Evolutionary conservation across 2,113 vertebrate genomes (phyloP), one percentile per base, ranked within the genome.

Genomic region (Acanthisitta chloris): DNA sequence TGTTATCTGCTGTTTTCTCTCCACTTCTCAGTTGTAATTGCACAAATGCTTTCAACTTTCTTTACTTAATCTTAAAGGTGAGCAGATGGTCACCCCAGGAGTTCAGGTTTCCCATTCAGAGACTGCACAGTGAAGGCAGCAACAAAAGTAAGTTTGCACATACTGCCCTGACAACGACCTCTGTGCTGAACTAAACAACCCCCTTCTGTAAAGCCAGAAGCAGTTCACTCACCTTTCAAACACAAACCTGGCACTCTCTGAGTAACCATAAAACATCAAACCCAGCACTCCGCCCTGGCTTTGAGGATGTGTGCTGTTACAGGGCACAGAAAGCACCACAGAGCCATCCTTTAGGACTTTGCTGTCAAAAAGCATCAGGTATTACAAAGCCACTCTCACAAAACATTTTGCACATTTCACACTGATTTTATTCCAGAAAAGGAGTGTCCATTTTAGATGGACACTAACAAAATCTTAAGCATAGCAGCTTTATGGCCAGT

Each of bases 101-200:
- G 67, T 0, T 6, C 83, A 91, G 43, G 26, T 72, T 73, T 91
- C 79, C 48, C 65, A 61, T 81, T 79, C 67, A 70, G 10, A 93
- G 58, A 34, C 54, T 62, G 49, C 24, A 4, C 34, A 71, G 62
- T 1, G 4, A 82, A 92, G 95, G 69, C 77, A 76, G 36, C 15
- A 61, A 76, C 86, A 88, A 51, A 64, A 64, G 14, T 52, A 38
- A 67, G 72, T n/a, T 58, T 80, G 77, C 86, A 54, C 13, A 38
- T 36, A 40, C 55, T 96, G 93, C 87, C 93, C 97, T 94, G 94
- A 77, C 59, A 49, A n/a, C 19, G 88, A 97, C 94, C 97, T 82
- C 57, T 18, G 7, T 28, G 66, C 61, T 51, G 59, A 76, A 76
- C 85, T 65, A 84, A 84, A 95, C 92, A 90, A 97, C 51, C 20